phyloP scores from a whole-genome alignment of 2,113 vertebrate genomes.

The Morphnarchus princeps region DNA sequence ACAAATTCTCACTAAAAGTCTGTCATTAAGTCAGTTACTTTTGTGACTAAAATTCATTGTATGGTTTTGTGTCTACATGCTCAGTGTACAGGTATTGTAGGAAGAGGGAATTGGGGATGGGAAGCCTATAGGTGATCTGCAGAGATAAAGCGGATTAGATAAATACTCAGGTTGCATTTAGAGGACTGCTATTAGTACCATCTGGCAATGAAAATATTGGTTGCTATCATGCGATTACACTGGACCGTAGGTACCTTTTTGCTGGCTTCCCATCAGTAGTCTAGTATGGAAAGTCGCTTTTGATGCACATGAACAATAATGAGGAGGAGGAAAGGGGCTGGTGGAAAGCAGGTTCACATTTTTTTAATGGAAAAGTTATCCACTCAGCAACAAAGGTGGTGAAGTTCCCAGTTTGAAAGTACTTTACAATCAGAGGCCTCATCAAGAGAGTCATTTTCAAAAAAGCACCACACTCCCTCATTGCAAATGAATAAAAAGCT shows the following conservation, averaged over 20 bases:
- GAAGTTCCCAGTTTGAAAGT: constrained; percentile 73
- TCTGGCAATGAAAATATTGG: constrained; percentile 19
- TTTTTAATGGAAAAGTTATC: constrained; percentile 70
- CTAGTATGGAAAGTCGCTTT: not conserved
- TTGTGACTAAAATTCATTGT: not conserved
- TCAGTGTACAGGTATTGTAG: not conserved
- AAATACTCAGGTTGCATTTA: not conserved
- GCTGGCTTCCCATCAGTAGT: not conserved
- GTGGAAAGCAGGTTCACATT: constrained; percentile 53
- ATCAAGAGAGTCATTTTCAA: constrained; percentile 73
- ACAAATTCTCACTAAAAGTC: not conserved
- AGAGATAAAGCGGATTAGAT: constrained; percentile 2
- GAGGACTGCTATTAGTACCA: not conserved
- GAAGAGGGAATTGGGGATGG: not conserved
- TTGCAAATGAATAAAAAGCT: constrained; percentile 72
- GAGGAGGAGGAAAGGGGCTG: constrained; percentile 17
- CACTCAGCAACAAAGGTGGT: constrained; percentile 68
- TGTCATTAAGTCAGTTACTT: not conserved
- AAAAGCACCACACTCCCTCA: constrained; percentile 71
- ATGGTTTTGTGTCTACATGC: not conserved
- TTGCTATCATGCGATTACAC: not conserved
- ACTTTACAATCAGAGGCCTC: constrained; percentile 73
- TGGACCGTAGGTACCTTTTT: not conserved
- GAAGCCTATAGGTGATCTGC: not conserved
- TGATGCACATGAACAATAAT: not conserved